A percentile compares a stretch with the other conserved stretches of the same genome.
These are phyloP conservation scores for Manacus vitellinus DNA, from an alignment of 2,113 vertebrate genomes.

Conservation along the genomic window DNA sequence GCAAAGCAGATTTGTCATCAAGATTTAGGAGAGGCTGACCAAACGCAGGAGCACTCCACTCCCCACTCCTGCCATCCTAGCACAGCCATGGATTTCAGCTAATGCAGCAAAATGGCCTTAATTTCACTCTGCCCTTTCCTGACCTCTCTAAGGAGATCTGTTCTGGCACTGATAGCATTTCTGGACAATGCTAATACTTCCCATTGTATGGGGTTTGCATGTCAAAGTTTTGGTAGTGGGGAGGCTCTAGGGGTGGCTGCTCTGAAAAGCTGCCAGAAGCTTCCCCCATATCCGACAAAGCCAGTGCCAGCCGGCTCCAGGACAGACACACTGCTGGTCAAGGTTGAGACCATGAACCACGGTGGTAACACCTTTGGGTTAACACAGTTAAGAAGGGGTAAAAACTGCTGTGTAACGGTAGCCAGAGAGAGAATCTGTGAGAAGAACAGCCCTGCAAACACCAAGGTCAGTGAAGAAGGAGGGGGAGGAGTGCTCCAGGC, in stretches of 20 bases:
- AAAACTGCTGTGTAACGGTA: neutral
- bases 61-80: neutral
- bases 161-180: neutral
- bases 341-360: neutral
- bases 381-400: neutral
- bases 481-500: neutral
- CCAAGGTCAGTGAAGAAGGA: neutral
- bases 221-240: neutral
- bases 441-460: neutral
- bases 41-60: neutral
- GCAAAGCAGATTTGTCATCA: neutral
- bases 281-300: neutral
- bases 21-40: neutral
- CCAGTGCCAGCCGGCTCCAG: neutral
- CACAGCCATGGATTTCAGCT: neutral
- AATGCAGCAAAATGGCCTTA: neutral
- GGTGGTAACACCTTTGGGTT: neutral
- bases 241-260: neutral
- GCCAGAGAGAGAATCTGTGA: neutral
- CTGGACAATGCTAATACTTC: neutral
- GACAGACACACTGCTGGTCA: rapidly evolving
- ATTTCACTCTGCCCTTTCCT: neutral
- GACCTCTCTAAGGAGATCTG: neutral
- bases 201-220: rapidly evolving
- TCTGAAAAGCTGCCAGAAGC: neutral